These are phyloP conservation scores for Theonella swinhoei DNA, from an alignment of 37 sponge, comb jelly and placozoan genomes.

Conservation along the genomic window DNA sequence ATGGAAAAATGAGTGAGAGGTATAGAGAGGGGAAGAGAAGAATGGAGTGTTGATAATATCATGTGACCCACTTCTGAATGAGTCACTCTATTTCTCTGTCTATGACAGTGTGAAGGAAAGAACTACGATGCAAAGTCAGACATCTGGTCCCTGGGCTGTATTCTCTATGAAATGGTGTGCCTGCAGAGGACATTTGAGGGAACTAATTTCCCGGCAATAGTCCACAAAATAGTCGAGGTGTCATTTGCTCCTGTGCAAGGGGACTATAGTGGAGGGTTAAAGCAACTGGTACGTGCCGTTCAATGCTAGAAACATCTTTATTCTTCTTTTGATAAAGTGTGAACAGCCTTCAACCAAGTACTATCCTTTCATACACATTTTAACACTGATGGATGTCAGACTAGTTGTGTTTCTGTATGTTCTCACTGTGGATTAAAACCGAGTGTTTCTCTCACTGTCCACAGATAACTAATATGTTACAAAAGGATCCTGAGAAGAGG, in stretches of 20 bases:
- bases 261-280: conserved; percentile 77
- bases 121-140: conserved; percentile 89
- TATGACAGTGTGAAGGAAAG: conserved; percentile 93
- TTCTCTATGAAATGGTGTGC: conserved; percentile 80
- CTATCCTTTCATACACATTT: too few relatives aligned
- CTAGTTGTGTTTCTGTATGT: too few relatives aligned
- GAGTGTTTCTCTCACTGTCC: neutral
- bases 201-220: conserved; percentile 92
- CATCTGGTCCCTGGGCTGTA: conserved; percentile 68
- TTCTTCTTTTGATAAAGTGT: neutral
- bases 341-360: neutral
- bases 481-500: conserved; percentile 69
- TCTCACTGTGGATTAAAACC: too few relatives aligned
- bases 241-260: conserved; percentile 70
- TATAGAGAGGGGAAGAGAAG: too few relatives aligned
- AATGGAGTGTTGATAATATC: too few relatives aligned
- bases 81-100: too few relatives aligned
- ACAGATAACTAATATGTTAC: conserved; percentile 73
- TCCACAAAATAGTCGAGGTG: conserved; percentile 94
- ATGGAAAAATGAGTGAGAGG: too few relatives aligned
- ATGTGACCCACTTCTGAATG: too few relatives aligned
- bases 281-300: conserved; percentile 56
- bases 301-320: neutral
- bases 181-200: conserved; percentile 92
- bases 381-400: too few relatives aligned